Conservation (phyloP, 23 tunicate species). For the Trididemnum nubilum region DNA sequence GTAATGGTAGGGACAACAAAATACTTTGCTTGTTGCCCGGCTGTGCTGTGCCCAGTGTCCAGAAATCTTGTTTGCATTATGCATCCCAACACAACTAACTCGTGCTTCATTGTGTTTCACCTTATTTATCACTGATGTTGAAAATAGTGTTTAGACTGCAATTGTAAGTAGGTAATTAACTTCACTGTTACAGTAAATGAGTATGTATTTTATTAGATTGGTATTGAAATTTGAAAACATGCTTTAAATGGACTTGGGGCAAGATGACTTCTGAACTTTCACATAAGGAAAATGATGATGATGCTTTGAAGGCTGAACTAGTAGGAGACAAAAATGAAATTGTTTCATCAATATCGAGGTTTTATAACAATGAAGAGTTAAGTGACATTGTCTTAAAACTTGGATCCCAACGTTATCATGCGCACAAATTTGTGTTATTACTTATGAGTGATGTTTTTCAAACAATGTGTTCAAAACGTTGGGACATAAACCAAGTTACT, state of each 20-base stretch:
- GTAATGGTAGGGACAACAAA: too few relatives aligned
- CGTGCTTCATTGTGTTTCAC: too few relatives aligned
- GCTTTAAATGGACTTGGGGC: neutral
- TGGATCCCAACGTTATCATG: constrained; percentile 58
- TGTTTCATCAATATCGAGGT: constrained; percentile 43
- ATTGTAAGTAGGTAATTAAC: too few relatives aligned
- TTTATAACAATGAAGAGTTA: constrained; percentile 79
- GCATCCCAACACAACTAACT: too few relatives aligned
- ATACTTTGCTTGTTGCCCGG: too few relatives aligned
- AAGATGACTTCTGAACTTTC: neutral
- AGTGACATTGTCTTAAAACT: constrained; percentile 76
- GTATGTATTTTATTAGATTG: too few relatives aligned
- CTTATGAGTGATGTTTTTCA: constrained; percentile 94
- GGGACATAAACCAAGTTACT: constrained; percentile 52
- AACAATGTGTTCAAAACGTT: constrained; percentile 86
- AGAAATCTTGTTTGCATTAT: too few relatives aligned
- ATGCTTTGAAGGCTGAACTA: constrained; percentile 12
- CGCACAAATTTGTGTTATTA: constrained; percentile 80
- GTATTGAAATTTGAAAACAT: neutral
- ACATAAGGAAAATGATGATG: neutral
- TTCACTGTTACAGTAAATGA: too few relatives aligned
- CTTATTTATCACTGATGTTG: too few relatives aligned
- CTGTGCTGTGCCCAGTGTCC: too few relatives aligned
- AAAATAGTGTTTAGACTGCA: too few relatives aligned
- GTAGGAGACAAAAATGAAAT: constrained; percentile 43